Conservation (phyloP, 2,113 vertebrate genomes). For the Xiphophorus maculatus region DNA sequence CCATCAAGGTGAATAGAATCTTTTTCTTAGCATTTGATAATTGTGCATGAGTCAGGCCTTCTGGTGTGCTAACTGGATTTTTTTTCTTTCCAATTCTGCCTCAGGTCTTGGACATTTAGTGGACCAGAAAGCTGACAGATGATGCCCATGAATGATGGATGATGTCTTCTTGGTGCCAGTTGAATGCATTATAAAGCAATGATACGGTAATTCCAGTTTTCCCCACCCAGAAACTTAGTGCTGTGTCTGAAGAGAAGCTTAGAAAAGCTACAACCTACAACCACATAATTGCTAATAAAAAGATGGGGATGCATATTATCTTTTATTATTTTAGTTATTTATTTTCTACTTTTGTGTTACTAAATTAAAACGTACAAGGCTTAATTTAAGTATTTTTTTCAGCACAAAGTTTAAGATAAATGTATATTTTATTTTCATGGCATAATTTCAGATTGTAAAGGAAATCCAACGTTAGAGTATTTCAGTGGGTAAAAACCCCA, state of each 20-base stretch:
- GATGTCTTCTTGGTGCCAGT: conserved; percentile 62
- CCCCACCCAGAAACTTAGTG: not conserved
- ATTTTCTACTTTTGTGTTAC: not conserved
- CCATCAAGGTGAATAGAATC: conserved; percentile 1
- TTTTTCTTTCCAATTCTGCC: conserved; percentile 25
- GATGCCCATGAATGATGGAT: conserved; percentile 72
- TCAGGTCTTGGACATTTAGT: conserved; percentile 51
- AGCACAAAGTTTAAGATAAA: too few species aligned
- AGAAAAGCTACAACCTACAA: not conserved
- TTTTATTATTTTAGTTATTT: not conserved
- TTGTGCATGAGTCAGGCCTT: conserved; percentile 44
- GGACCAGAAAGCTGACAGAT: conserved; percentile 61
- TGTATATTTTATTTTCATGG: too few species aligned
- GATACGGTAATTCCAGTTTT: conserved; percentile 27
- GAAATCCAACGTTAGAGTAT: too few species aligned
- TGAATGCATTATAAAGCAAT: conserved; percentile 56
- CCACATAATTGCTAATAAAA: not conserved
- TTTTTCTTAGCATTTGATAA: conserved; percentile 31
- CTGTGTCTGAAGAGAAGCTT: not conserved
- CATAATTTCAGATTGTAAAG: too few species aligned
- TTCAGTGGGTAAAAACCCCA: too few species aligned
- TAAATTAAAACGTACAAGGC: not conserved
- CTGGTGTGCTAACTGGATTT: conserved; percentile 34
- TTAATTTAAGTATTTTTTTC: not conserved
- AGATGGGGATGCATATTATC: not conserved